Evolutionary conservation across 1,140 invertebrate genomes (phyloP), one percentile per base, ranked within the genome.

Genomic region (Nephotettix cincticeps): DNA sequence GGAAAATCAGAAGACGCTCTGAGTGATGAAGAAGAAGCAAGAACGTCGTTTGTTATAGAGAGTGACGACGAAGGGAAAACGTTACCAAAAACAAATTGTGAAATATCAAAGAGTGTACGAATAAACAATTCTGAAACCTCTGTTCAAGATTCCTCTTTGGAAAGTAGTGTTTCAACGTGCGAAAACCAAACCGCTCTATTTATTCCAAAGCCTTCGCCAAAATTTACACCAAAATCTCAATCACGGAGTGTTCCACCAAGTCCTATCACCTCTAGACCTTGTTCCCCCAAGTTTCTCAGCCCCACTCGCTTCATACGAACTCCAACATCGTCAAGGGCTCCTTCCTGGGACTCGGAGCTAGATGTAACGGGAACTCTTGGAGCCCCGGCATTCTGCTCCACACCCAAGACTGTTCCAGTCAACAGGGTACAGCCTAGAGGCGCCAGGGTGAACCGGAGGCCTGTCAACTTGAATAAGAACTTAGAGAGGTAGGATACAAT

Each of bases 401-500:
- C 61, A 1, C 61, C 61, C 1, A 64, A 64, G 61, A 32, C 61
- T 11, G 19, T 32, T n/a, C 61, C 61, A 6, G 1, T 32, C 9
- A 36, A n/a, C 9, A 64, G 61, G 17, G 30, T 64, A n/a, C 61
- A 64, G 19, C 61, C 61, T 29, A 14, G 27, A 32, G 30, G 61
- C 1, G 29, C 61, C 27, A 64, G 61, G 32, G 27, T 64, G 17
- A 36, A 27, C 27, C 29, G 61, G 17, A 64, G 61, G 61, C 61
- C 61, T 4, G 17, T 64, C 19, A 28, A 32, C 30, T 36, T 64
- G 3, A 28, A 64, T 32, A 64, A 30, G 28, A 29, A 64, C n/a
- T 64, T 64, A 14, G 61, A 64, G 32, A 64, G 61, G 61, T 64
- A 64, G 1, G 61, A n/a, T n/a, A n/a, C n/a, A n/a, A n/a, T n/a